Percentiles rank a stretch among this genome's conserved stretches.
Conservation (phyloP, 2,113 vertebrate genomes). For the Coreoperca whiteheadi region DNA sequence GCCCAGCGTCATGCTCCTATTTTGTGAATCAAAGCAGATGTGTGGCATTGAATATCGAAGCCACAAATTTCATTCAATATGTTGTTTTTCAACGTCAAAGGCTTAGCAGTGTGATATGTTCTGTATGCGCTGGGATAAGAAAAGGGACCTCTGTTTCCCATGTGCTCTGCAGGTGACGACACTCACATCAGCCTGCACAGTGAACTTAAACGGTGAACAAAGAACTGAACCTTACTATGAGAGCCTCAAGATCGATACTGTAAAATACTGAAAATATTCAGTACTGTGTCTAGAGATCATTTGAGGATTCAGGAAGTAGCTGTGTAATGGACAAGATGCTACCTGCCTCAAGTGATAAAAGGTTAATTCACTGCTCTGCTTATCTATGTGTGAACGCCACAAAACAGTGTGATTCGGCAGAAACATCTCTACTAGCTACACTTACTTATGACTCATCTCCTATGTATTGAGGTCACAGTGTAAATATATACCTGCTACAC, state of each 20-base stretch:
- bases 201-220: not conserved
- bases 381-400: conserved; percentile 19
- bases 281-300: not conserved
- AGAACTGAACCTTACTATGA: not conserved
- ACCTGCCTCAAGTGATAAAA: conserved; percentile 8
- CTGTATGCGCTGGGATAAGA: not conserved
- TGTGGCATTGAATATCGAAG: not conserved
- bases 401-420: conserved; percentile 14
- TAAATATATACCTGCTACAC: conserved; percentile 61
- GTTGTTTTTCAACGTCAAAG: not conserved
- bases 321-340: not conserved
- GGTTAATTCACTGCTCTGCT: conserved; percentile 32
- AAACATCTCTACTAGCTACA: conserved; percentile 29
- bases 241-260: not conserved
- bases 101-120: not conserved
- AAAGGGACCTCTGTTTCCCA: not conserved
- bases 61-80: not conserved
- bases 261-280: not conserved
- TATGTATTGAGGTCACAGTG: conserved; percentile 64
- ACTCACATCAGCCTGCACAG: not conserved
- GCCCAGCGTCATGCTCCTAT: not conserved
- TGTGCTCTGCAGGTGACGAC: conserved; percentile 4
- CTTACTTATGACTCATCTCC: conserved; percentile 63
- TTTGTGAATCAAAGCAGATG: not conserved
- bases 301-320: not conserved